A percentile compares a stretch with the other conserved stretches of the same genome.
These are phyloP conservation scores for Austrofundulus limnaeus DNA, from an alignment of 2,113 vertebrate species.

Conservation along the genomic window DNA sequence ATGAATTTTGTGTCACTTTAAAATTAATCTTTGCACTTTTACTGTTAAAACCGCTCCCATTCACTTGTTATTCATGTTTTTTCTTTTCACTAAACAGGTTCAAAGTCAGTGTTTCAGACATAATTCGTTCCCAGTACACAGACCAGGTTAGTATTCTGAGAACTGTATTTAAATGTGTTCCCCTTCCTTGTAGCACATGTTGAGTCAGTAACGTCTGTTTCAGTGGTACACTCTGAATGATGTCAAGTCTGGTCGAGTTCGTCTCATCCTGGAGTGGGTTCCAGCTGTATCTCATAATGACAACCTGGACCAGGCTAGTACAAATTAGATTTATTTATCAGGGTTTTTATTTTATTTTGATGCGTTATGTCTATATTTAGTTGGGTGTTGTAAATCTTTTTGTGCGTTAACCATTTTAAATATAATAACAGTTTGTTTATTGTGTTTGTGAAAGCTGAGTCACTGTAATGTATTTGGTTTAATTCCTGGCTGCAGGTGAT, in stretches of 20 bases:
- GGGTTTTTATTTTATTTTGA: neutral
- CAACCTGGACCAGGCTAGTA: slow-evolving; percentile 80
- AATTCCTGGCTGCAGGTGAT: slow-evolving; percentile 75
- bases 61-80: neutral
- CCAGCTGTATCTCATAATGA: slow-evolving; percentile 66
- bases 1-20: neutral
- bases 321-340: neutral
- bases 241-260: slow-evolving; percentile 86
- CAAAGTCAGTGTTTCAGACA: slow-evolving; percentile 64
- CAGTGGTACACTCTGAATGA: slow-evolving; percentile 88
- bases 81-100: slow-evolving; percentile 52
- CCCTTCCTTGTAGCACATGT: neutral
- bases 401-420: neutral
- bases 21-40: too few relatives aligned
- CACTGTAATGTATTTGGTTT: slow-evolving; percentile 24
- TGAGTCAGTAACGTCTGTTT: slow-evolving; percentile 21
- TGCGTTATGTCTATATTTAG: neutral
- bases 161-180: neutral
- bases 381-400: neutral
- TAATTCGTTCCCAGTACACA: slow-evolving; percentile 67
- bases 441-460: slow-evolving; percentile 32
- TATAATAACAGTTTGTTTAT: neutral
- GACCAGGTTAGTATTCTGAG: slow-evolving; percentile 65
- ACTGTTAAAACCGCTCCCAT: too few relatives aligned
- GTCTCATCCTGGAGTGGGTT: slow-evolving; percentile 85